These are phyloP conservation scores for Idaea biselata DNA, from an alignment of 2,888 invertebrate genomes.

Conservation along the genomic window DNA sequence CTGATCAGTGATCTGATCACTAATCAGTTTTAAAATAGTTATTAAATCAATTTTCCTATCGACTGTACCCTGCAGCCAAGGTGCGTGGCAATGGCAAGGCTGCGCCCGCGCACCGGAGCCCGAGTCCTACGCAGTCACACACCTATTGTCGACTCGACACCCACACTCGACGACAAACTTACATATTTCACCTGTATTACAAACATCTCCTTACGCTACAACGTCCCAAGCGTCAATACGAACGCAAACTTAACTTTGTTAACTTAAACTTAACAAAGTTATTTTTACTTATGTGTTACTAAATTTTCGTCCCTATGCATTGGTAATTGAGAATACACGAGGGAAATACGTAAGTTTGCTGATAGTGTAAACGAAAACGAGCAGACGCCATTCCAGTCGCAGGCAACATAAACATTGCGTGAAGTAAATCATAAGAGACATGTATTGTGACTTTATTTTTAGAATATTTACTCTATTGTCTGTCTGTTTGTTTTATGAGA, in stretches of 20 bases:
- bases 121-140: conserved; percentile 51
- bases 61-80: conserved; percentile 27
- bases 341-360: conserved; percentile 25
- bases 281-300: conserved; percentile 8
- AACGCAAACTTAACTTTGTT: conserved; percentile 38
- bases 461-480: conserved; percentile 42
- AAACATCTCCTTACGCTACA: conserved; percentile 15
- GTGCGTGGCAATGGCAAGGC: conserved; percentile 41
- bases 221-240: conserved; percentile 15
- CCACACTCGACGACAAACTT: conserved; percentile 45
- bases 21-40: background rate
- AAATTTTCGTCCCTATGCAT: conserved; percentile 34
- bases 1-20: too few species aligned
- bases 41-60: conserved; percentile 8
- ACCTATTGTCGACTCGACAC: conserved; percentile 53
- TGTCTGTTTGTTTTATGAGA: conserved; percentile 50
- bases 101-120: conserved; percentile 46
- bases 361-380: conserved; percentile 58
- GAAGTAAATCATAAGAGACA: conserved; percentile 73
- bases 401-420: conserved; percentile 66
- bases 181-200: conserved; percentile 23
- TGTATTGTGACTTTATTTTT: conserved; percentile 62
- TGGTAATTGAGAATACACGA: conserved; percentile 18
- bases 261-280: conserved; percentile 31
- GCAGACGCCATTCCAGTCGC: conserved; percentile 49